A percentile compares a stretch with the other conserved stretches of the same genome.
Conservation (phyloP, 2,797 vertebrate species). For the Odontamblyopus lacepedii region DNA sequence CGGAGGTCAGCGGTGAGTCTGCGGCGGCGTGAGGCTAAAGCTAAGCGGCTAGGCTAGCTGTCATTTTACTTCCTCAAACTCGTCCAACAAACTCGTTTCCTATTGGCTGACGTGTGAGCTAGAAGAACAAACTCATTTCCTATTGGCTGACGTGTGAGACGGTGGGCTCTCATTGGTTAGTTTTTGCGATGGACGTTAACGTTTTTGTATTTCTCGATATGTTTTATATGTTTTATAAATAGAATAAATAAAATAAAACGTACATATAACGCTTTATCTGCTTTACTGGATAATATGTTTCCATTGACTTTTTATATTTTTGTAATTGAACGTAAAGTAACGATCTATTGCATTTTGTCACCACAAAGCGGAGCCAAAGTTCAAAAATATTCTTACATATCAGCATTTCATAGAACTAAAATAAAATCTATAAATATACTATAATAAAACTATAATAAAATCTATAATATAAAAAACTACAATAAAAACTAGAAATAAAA, state of each 20-base stretch:
- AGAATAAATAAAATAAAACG: background rate
- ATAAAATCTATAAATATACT: no score
- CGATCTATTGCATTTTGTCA: slow-evolving; percentile 14
- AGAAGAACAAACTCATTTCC: background rate
- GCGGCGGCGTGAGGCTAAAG: slow-evolving; percentile 21
- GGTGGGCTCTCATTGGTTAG: background rate
- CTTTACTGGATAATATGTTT: background rate
- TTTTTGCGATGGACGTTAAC: slow-evolving; percentile 40
- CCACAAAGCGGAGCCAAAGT: slow-evolving; percentile 52
- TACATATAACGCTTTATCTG: background rate
- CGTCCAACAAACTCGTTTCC: background rate
- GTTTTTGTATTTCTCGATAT: background rate
- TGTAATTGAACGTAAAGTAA: background rate
- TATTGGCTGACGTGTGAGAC: background rate
- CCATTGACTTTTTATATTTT: background rate
- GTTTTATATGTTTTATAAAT: background rate
- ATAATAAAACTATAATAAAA: no score
- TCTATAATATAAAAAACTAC: no score
- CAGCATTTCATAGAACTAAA: background rate
- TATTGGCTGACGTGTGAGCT: background rate
- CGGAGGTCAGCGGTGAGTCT: slow-evolving; percentile 62
- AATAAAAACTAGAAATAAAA: no score
- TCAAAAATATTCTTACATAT: background rate
- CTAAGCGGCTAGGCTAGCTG: slow-evolving; percentile 16
- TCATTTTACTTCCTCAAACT: slow-evolving; percentile 40